A percentile compares a stretch with the other conserved stretches of the same genome.
Evolutionary conservation across 1,140 invertebrate genomes (phyloP).

Genomic region (Drosophila pandora): DNA sequence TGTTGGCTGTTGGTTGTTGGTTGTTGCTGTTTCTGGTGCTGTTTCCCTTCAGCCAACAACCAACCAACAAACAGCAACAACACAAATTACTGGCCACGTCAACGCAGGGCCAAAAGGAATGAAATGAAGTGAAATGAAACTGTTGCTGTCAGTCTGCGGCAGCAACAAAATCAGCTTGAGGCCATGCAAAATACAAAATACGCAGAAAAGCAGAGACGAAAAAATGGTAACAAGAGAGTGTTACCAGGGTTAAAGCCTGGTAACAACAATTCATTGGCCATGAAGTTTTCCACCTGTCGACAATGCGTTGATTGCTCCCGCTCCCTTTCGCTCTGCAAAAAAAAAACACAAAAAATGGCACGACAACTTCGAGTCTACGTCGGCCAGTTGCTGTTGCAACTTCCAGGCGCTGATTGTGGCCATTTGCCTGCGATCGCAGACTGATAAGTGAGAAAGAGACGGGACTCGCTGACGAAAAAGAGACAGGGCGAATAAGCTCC

Average conservation of each 20-base stretch:
- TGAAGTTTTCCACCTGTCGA: constrained; percentile 76
- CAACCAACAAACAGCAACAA: constrained; percentile 70
- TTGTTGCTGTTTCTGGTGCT: constrained; percentile 35
- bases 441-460: constrained; percentile 23
- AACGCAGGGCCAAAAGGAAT: constrained; percentile 19
- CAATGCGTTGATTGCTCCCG: constrained; percentile 76
- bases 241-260: constrained; percentile 7
- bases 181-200: constrained; percentile 39
- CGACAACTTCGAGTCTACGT: constrained; percentile 2
- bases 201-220: not conserved
- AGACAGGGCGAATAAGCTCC: constrained; percentile 9
- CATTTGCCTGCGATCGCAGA: constrained; percentile 63
- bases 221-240: not conserved
- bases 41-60: constrained; percentile 54
- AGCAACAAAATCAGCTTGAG: constrained; percentile 52
- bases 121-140: constrained; percentile 55
- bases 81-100: constrained; percentile 47
- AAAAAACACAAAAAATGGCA: constrained; percentile 16
- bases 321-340: constrained; percentile 19
- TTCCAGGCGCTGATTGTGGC: constrained; percentile 65
- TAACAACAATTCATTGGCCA: constrained; percentile 69
- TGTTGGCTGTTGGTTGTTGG: constrained; percentile 21
- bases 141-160: constrained; percentile 65
- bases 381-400: constrained; percentile 22
- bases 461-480: not conserved